Evolutionary conservation across 2,113 vertebrate genomes (phyloP).

Genomic region (Rynchops niger): DNA sequence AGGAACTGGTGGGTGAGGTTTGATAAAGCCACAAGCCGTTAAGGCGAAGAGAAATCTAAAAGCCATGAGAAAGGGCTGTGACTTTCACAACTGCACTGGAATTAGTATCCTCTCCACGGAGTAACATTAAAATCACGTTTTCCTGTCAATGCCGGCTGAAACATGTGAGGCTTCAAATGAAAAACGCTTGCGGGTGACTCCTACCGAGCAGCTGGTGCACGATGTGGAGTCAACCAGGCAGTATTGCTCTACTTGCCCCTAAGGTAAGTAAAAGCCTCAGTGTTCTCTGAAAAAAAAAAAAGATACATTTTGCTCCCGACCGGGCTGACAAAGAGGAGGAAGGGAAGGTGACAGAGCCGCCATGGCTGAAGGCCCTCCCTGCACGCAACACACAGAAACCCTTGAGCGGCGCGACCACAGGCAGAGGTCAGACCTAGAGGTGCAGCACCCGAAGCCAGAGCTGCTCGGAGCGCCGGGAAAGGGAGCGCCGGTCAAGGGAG

Average conservation of each 20-base stretch:
- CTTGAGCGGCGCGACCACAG: fast-evolving
- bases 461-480: fast-evolving
- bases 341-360: background rate
- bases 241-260: no score
- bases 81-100: background rate
- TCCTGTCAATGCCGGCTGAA: background rate
- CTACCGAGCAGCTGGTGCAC: background rate
- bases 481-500: fast-evolving
- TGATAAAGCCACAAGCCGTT: background rate
- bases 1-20: background rate
- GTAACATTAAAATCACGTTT: fast-evolving
- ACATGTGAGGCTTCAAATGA: background rate
- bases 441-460: fast-evolving
- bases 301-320: fast-evolving
- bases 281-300: background rate
- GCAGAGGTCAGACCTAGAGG: fast-evolving
- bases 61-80: fast-evolving
- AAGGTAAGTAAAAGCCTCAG: background rate
- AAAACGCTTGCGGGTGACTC: background rate
- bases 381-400: fast-evolving
- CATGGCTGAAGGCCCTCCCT: fast-evolving
- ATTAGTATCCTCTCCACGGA: fast-evolving
- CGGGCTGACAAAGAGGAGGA: background rate
- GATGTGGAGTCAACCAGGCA: background rate
- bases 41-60: fast-evolving